phyloP scores from a whole-genome alignment of 2,888 invertebrate genomes.

The Neocrepidodera transversa region DNA sequence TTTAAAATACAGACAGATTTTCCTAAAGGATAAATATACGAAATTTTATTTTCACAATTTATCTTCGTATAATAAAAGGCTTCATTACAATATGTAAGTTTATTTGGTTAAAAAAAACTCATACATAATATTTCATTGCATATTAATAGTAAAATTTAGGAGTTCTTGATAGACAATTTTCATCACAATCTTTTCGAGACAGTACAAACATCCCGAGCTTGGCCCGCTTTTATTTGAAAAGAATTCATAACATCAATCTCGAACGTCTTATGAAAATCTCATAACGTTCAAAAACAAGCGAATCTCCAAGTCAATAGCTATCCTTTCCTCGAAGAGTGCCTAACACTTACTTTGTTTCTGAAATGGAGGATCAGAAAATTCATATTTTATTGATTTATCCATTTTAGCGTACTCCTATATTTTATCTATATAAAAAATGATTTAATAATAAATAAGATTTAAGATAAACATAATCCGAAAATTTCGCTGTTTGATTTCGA shows the following conservation, averaged over 20 bases:
- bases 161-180: not conserved
- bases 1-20: too few relatives aligned
- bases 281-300: constrained; percentile 44
- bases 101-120: too few relatives aligned
- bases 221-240: constrained; percentile 5
- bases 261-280: constrained; percentile 48
- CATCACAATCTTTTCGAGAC: not conserved
- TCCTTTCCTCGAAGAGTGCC: constrained; percentile 27
- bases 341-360: constrained; percentile 24
- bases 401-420: too few relatives aligned
- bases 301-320: constrained; percentile 38
- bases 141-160: not conserved
- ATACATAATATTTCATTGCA: not conserved
- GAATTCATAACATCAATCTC: constrained; percentile 51
- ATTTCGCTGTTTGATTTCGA: too few relatives aligned
- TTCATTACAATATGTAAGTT: too few relatives aligned
- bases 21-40: too few relatives aligned
- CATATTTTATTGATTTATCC: constrained; percentile 1
- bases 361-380: not conserved
- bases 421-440: too few relatives aligned
- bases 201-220: not conserved
- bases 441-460: too few relatives aligned
- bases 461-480: too few relatives aligned
- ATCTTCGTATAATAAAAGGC: too few relatives aligned
- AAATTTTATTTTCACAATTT: too few relatives aligned